Percentiles rank a stretch among this genome's conserved stretches.
Conservation (phyloP, 2,113 vertebrate species). For the Chlorocebus sabaeus region DNA sequence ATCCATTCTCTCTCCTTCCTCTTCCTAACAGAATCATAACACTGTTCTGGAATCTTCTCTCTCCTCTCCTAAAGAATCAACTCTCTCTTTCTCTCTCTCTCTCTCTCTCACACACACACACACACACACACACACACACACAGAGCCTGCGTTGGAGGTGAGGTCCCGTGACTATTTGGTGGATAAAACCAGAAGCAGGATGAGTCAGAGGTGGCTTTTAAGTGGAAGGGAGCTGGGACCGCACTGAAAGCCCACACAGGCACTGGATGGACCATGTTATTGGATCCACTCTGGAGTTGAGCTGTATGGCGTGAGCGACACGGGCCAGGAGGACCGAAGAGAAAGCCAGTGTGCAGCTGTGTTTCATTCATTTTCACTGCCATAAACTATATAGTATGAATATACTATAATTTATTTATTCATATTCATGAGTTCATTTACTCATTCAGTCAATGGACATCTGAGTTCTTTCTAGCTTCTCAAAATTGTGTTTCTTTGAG, state of each 20-base stretch:
- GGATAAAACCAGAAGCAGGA: neutral
- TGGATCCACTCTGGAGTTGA: neutral
- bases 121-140: neutral
- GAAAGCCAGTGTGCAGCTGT: neutral
- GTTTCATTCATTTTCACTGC: neutral
- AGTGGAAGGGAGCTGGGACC: neutral
- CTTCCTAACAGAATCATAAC: neutral
- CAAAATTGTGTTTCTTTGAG: neutral
- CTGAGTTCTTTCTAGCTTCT: neutral
- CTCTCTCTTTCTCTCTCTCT: too few species aligned
- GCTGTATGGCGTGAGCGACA: neutral
- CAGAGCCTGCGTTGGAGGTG: neutral
- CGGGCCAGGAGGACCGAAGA: neutral
- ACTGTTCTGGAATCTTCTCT: neutral
- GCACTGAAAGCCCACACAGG: neutral
- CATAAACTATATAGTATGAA: neutral
- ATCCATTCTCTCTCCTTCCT: neutral
- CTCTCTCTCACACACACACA: neutral
- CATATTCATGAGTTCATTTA: neutral
- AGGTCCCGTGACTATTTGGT: neutral
- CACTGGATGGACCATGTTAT: neutral
- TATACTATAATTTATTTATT: neutral
- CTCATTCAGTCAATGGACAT: neutral
- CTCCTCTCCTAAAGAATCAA: neutral
- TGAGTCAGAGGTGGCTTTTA: neutral